Conservation (phyloP, 2,797 vertebrate species). For the Furcifer pardalis region DNA sequence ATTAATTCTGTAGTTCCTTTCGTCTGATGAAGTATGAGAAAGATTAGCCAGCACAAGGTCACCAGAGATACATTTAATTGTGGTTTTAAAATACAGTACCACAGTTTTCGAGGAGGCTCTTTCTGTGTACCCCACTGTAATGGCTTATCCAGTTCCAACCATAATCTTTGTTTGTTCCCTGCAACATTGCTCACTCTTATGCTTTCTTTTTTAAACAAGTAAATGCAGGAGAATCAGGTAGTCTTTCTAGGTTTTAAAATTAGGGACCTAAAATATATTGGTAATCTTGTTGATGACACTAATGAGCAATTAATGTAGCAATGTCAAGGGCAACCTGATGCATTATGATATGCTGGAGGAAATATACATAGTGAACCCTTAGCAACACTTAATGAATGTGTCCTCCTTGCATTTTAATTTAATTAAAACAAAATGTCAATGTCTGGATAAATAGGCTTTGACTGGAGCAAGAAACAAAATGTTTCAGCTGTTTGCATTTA, state of each 20-base stretch:
- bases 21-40: too few species aligned
- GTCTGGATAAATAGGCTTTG: background rate
- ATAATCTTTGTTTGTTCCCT: background rate
- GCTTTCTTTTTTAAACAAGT: background rate
- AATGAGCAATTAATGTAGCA: background rate
- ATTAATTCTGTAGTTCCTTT: too few species aligned
- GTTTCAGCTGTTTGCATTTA: background rate
- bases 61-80: too few species aligned
- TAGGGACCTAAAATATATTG: background rate
- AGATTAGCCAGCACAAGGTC: too few species aligned
- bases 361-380: accelerated
- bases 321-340: background rate
- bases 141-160: background rate
- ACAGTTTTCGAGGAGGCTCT: too few species aligned
- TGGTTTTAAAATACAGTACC: too few species aligned
- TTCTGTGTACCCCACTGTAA: too few species aligned
- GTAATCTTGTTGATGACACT: background rate
- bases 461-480: background rate
- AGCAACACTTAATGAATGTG: accelerated
- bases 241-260: background rate
- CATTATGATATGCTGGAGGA: accelerated
- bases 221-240: background rate
- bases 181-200: background rate
- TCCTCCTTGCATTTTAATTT: background rate
- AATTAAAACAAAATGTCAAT: background rate